Evolutionary conservation across 2,888 invertebrate genomes (phyloP).

Genomic region (Harpalus rubripes): DNA sequence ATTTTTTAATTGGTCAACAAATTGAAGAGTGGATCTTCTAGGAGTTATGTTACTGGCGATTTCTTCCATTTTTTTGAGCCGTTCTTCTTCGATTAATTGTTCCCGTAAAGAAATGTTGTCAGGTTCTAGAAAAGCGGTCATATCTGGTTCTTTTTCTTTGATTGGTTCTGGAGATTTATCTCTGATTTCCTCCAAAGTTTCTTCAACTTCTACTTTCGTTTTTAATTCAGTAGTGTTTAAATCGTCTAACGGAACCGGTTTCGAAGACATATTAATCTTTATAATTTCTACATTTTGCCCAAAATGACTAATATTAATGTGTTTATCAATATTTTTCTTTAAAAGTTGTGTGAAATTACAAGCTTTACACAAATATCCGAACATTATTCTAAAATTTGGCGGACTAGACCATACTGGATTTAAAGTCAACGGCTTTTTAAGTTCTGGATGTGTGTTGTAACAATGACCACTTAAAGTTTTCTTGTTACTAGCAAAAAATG

Average conservation of each 20-base stretch:
- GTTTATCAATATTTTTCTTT: slow-evolving; percentile 81
- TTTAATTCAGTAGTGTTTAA: slow-evolving; percentile 44
- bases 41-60: slow-evolving; percentile 74
- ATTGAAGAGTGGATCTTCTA: slow-evolving; percentile 72
- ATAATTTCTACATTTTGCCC: slow-evolving; percentile 77
- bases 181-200: slow-evolving; percentile 54
- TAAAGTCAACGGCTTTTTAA: slow-evolving; percentile 72
- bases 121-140: slow-evolving; percentile 73
- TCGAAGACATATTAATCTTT: slow-evolving; percentile 74
- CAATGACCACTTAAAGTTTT: slow-evolving; percentile 73
- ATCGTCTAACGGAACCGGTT: slow-evolving; percentile 68
- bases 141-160: slow-evolving; percentile 69
- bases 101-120: slow-evolving; percentile 77
- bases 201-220: slow-evolving; percentile 55
- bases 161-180: slow-evolving; percentile 66
- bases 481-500: slow-evolving; percentile 71
- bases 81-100: slow-evolving; percentile 77
- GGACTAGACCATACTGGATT: slow-evolving; percentile 69
- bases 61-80: slow-evolving; percentile 77
- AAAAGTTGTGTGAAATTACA: slow-evolving; percentile 88
- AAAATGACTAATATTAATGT: slow-evolving; percentile 81
- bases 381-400: slow-evolving; percentile 72
- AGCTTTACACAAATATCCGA: slow-evolving; percentile 84
- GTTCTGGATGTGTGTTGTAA: slow-evolving; percentile 70
- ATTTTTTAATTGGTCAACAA: slow-evolving; percentile 73